Conservation (phyloP, 2,888 invertebrate species). For the Eupithecia dodoneata region DNA sequence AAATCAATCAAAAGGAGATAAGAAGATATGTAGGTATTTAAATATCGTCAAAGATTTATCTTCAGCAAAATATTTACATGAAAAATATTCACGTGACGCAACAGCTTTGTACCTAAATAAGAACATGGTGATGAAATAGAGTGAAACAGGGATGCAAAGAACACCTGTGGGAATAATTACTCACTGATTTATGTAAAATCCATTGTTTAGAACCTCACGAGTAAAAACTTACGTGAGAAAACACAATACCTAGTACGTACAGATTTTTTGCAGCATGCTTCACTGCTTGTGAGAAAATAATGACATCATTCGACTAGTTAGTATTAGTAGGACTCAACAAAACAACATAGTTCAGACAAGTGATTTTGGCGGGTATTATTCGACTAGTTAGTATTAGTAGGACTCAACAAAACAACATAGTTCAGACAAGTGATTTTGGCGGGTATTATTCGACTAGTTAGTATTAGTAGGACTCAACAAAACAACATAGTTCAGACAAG, state of each 20-base stretch:
- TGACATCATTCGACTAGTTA: conserved; percentile 1
- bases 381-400: background rate
- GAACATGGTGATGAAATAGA: conserved; percentile 36
- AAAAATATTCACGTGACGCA: conserved; percentile 7
- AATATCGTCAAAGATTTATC: background rate
- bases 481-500: too few relatives aligned
- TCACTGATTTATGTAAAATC: background rate
- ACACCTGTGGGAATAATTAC: conserved; percentile 14
- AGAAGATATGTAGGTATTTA: background rate
- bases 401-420: background rate
- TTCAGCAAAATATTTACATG: background rate
- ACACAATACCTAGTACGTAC: background rate
- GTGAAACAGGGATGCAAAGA: conserved; percentile 29
- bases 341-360: background rate
- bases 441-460: too few relatives aligned
- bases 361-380: background rate
- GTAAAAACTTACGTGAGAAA: background rate
- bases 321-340: background rate
- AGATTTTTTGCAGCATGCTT: conserved; percentile 10
- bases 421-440: background rate
- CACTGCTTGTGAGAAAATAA: conserved; percentile 7
- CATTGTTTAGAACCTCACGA: background rate
- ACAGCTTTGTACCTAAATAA: conserved; percentile 10
- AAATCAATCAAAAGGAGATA: background rate
- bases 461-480: too few relatives aligned